Evolutionary conservation across 2,797 vertebrate genomes (phyloP), one percentile per base, ranked within the genome.

Genomic region (Acrossocheilus fasciatus): DNA sequence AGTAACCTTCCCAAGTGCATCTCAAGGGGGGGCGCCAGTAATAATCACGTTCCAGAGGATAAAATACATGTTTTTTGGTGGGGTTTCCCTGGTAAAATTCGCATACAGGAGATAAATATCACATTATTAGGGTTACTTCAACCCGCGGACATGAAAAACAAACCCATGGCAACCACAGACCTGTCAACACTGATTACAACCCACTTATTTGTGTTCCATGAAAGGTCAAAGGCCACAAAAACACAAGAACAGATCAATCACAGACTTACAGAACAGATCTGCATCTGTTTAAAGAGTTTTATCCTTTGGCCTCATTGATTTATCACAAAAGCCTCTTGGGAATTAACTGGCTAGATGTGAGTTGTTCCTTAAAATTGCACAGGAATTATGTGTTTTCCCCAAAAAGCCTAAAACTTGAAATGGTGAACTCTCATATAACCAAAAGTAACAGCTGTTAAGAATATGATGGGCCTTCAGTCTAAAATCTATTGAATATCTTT

Each of bases 281-380:
- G 3, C 34, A 2, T 7, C 18, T 20, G 30, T 34, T 75, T 74
- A 47, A 47, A 26, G 43, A 74, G 23, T 14, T 70, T 68, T 83
- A 43, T 73, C 81, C 69, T 59, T 41, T 59, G 50, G 59, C 17
- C 50, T 57, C 78, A 50, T 23, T 66, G 59, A 81, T 81, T 81
- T 81, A 81, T 62, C 41, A 36, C 43, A 66, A 47, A 68, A 81
- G 17, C 47, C 26, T 52, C 47, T 76, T 36, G 74, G 17, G 47
- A 76, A 75, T 75, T 75, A 34, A 52, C 26, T 75, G 47, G 73
- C 47, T 52, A 52, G 7, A 75, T 75, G 26, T 15, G 4, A 34
- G 26, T 75, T 75, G 20, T 75, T 18, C 23, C 15, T 80, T 18
- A 59, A 34, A 57, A 41, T 15, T 57, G 6, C 52, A 41, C 11